Evolutionary conservation across 2,797 vertebrate genomes (phyloP), one percentile per base, ranked within the genome.

Genomic region (Remorina albescens): DNA sequence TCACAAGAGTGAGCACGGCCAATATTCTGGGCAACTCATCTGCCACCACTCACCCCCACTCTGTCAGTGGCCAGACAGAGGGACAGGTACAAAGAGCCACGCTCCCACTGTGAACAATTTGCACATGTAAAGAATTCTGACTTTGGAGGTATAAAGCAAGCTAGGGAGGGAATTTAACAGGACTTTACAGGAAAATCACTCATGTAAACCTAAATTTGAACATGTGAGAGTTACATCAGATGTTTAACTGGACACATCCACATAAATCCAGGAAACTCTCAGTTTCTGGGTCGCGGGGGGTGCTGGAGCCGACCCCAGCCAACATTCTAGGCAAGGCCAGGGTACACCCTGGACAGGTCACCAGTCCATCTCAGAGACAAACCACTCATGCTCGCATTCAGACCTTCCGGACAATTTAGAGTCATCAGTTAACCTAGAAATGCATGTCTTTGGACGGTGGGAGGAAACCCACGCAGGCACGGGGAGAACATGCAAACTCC

Each of bases 1-100:
- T 77, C 64, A 85, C 72, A 69, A 71, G 66, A 75, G 67, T 19
- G 61, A 89, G 83, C 21, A n/a, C 54, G 67, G 59, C 71, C 76
- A 71, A 42, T 51, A 60, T 62, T 74, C 74, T 49, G 77, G 58
- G 55, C 57, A 60, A 74, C 60, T 81, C 58, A 78, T 21, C 72
- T 61, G 37, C 74, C 76, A 57, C 53, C 36, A 11, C 44, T 77
- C 42, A 66, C 71, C 37, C 78, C 78, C 70, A 34, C 58, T 66
- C 74, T 74, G 30, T 68, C 57, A 75, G 73, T 36, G 63, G 25
- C 21, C 63, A 62, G 46, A 80, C 69, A 7, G 67, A 72, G 13
- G 42, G 57, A 39, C 23, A 73, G 51, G 77, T 32, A 63, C 23
- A 55, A 34, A 73, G 30, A 64, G 5, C 62, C 32, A 19, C 34